Conservation (phyloP, 2,888 invertebrate species). For the Micoletzkya japonica region DNA sequence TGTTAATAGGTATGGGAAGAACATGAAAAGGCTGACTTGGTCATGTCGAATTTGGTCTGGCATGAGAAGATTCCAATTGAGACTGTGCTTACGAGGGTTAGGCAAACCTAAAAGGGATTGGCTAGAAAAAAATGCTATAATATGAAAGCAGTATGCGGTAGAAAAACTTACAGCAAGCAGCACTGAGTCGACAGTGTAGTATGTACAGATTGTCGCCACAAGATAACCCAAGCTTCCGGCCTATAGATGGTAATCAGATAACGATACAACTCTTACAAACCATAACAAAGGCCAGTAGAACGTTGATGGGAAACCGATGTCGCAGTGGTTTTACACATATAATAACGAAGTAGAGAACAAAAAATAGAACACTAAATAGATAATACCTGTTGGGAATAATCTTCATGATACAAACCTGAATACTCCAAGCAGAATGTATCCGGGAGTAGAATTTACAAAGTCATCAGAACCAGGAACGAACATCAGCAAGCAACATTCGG, state of each 20-base stretch:
- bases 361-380: constrained; percentile 4
- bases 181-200: constrained; percentile 25
- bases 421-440: constrained; percentile 1
- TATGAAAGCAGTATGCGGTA: background rate
- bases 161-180: constrained; percentile 7
- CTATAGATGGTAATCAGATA: background rate
- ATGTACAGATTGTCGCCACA: constrained; percentile 13
- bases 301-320: background rate
- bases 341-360: constrained; percentile 16
- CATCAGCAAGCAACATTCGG: background rate
- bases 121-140: background rate
- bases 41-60: constrained; percentile 28
- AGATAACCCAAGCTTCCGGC: constrained; percentile 2
- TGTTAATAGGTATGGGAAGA: background rate
- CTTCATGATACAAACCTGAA: too few relatives aligned
- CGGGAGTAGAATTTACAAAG: background rate
- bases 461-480: background rate
- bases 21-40: background rate
- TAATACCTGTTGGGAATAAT: too few relatives aligned
- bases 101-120: constrained; percentile 7
- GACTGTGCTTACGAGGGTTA: background rate
- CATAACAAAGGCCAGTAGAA: constrained; percentile 5
- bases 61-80: constrained; percentile 11
- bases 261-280: background rate
- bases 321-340: background rate